phyloP scores from a whole-genome alignment of 2,113 vertebrate species.

The Brienomyrus longianalis region DNA sequence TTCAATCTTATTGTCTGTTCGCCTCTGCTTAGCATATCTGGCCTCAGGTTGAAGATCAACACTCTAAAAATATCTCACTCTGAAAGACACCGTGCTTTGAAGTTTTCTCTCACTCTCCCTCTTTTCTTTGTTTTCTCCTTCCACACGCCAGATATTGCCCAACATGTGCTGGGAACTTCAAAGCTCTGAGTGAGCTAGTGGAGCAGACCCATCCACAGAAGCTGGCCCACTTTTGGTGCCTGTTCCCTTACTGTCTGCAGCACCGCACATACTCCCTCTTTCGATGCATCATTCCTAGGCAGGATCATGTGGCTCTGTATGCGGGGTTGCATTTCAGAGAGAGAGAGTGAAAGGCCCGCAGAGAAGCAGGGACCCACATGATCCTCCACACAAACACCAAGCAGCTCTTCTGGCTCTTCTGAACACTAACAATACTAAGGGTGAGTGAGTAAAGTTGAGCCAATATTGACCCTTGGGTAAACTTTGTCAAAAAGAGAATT shows the following conservation, averaged over 20 bases:
- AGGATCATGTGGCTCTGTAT: background rate
- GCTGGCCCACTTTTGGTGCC: background rate
- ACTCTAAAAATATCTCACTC: constrained; percentile 10
- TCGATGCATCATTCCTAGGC: background rate
- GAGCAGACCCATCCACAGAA: background rate
- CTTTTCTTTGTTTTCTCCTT: background rate
- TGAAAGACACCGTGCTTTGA: constrained; percentile 6
- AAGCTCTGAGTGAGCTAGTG: background rate
- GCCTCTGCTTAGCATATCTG: constrained; percentile 6
- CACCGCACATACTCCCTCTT: background rate
- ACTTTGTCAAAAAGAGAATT: background rate
- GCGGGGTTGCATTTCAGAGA: background rate
- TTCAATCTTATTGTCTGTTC: constrained; percentile 7
- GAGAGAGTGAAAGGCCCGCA: background rate
- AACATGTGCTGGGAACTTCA: constrained; percentile 19
- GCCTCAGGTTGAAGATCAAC: constrained; percentile 12
- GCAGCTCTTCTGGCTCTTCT: background rate
- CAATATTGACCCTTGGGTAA: background rate
- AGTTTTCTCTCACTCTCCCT: background rate
- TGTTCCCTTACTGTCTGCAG: background rate
- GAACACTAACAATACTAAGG: background rate
- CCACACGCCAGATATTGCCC: constrained; percentile 12
- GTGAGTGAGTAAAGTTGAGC: background rate
- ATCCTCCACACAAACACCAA: background rate
- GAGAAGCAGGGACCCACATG: background rate